phyloP scores from a whole-genome alignment of 2,113 vertebrate genomes.

The Irena cyanogastra region DNA sequence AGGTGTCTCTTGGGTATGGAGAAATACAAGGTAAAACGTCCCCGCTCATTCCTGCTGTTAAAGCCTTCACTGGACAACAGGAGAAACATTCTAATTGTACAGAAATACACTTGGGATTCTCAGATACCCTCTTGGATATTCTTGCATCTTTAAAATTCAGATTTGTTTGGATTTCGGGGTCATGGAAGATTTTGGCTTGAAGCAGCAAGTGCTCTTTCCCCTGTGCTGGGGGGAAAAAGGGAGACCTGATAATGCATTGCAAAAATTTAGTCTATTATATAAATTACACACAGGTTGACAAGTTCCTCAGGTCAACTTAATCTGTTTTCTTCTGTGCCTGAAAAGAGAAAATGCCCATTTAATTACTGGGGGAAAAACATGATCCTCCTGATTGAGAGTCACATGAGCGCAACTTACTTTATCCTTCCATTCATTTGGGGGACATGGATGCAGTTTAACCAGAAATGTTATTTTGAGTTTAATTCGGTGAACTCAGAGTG shows the following conservation, averaged over 20 bases:
- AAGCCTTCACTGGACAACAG: neutral
- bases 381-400: neutral
- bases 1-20: neutral
- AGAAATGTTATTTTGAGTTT: neutral
- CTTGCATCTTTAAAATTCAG: neutral
- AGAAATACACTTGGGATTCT: neutral
- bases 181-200: neutral
- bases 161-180: neutral
- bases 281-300: neutral
- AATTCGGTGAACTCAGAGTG: neutral
- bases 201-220: neutral
- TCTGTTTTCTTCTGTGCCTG: neutral
- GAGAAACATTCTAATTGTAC: neutral
- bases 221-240: neutral
- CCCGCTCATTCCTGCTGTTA: neutral
- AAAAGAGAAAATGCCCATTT: slow-evolving; percentile 27
- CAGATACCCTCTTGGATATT: neutral
- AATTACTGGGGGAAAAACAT: slow-evolving; percentile 2
- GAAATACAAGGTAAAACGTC: neutral
- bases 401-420: neutral
- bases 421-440: neutral
- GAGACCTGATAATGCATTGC: neutral
- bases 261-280: neutral
- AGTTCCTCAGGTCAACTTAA: neutral
- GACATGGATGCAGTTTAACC: neutral